A percentile compares a stretch with the other conserved stretches of the same genome.
phyloP scores from a whole-genome alignment of 2,113 vertebrate genomes.

The Psittacula cyanocephala region DNA sequence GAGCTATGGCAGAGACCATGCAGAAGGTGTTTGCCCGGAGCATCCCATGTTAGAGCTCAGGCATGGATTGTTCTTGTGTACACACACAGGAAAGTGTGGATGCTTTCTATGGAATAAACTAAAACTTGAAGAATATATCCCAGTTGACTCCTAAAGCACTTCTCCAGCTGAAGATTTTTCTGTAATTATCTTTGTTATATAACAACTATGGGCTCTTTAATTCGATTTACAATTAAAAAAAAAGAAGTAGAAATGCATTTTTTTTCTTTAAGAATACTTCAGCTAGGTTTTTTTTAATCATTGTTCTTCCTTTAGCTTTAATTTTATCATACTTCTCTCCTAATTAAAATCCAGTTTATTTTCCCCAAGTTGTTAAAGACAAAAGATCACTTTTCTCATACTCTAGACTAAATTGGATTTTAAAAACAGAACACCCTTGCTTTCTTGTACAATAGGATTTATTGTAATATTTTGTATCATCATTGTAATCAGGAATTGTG shows the following conservation, averaged over 20 bases:
- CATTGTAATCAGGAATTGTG: background rate
- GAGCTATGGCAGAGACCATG: rapidly evolving
- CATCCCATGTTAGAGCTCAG: background rate
- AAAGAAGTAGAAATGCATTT: background rate
- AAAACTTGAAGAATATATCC: background rate
- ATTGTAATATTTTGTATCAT: slow-evolving; percentile 10
- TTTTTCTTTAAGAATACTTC: background rate
- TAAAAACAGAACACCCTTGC: background rate
- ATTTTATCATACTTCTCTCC: slow-evolving; percentile 34
- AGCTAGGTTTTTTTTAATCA: background rate
- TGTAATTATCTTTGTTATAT: slow-evolving; percentile 1
- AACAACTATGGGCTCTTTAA: background rate
- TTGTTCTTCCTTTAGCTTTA: slow-evolving; percentile 15
- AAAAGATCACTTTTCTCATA: slow-evolving; percentile 15
- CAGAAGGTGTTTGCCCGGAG: background rate
- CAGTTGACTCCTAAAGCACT: background rate
- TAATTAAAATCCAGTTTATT: slow-evolving; percentile 64
- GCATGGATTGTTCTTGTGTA: background rate
- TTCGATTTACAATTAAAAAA: background rate
- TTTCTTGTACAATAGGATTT: slow-evolving; percentile 32
- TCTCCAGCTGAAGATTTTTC: background rate
- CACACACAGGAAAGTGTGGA: background rate
- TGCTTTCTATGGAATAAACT: background rate
- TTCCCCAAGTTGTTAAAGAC: slow-evolving; percentile 32
- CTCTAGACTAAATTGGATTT: slow-evolving; percentile 33